Percentiles rank a stretch among this genome's conserved stretches.
These are phyloP conservation scores for Cerastoderma edule DNA, from an alignment of 2,888 invertebrate species.

Conservation along the genomic window DNA sequence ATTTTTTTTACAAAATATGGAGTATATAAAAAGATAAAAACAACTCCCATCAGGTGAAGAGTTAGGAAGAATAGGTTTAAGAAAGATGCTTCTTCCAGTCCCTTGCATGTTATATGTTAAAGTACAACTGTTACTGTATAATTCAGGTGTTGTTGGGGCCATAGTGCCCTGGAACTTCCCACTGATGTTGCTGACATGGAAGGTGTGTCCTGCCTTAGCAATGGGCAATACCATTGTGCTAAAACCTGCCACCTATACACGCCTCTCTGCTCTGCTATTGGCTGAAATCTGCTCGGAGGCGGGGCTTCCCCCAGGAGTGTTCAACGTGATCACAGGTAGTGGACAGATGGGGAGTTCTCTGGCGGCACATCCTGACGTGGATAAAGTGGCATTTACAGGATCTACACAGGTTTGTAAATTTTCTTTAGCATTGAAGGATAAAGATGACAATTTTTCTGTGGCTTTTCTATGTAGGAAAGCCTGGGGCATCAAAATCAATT, in stretches of 20 bases:
- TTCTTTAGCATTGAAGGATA: no score
- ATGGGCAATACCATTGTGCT: conserved; percentile 85
- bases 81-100: no score
- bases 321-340: conserved; percentile 84
- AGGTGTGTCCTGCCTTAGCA: conserved; percentile 85
- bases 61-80: no score
- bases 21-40: no score
- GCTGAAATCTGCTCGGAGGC: conserved; percentile 85
- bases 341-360: conserved; percentile 81
- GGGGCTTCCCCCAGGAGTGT: conserved; percentile 85
- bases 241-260: conserved; percentile 84
- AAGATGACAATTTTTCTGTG: no score
- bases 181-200: conserved; percentile 84
- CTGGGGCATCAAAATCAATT: no score
- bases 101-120: no score
- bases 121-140: background rate
- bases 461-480: no score
- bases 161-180: conserved; percentile 85
- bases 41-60: no score
- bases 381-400: conserved; percentile 84
- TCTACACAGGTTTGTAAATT: conserved; percentile 79
- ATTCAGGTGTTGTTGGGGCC: conserved; percentile 84
- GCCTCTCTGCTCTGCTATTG: conserved; percentile 84
- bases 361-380: conserved; percentile 81
- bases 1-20: no score